Evolutionary conservation across 2,888 invertebrate species (phyloP), one percentile per base, ranked within the genome.

Genomic region (Trissoscelio sp.): DNA sequence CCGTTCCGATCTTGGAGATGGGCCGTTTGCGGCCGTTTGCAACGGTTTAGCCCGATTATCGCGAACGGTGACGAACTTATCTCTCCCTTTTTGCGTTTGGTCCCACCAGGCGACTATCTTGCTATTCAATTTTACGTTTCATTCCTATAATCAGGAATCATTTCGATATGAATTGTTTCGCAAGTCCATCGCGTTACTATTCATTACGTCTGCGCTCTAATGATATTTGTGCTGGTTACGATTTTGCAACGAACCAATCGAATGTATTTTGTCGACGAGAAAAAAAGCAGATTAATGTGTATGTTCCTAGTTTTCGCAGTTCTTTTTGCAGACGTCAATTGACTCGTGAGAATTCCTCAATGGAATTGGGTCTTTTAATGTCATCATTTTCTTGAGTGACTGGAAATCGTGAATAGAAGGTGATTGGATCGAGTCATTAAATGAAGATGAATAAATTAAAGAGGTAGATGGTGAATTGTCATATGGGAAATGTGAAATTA

Each of bases 101-200:
- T n/a, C n/a, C n/a, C n/a, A n/a, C n/a, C n/a, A n/a, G n/a, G n/a
- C n/a, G n/a, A n/a, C n/a, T n/a, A n/a, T n/a, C n/a, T n/a, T n/a
- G 14, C 31, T 28, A 24, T 48, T 67, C 44, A 44, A 42, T 48
- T 58, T 44, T 51, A 51, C 39, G 18, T 75, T 48, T 58, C 22
- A 66, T 58, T 75, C 39, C 74, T 75, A 31, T 55, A 64, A 74
- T 74, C 74, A 53, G 74, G 42, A 74, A 74, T 74, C 74, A 37
- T 22, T 39, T 64, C 55, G 44, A 62, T 72, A 60, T 60, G 51
- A 72, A 72, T 60, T 24, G 72, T 72, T 72, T 51, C 72, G 72
- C 18, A 72, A 72, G 34, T 12, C 22, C 24, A 11, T 11, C n/a
- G 20, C 18, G 51, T 70, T 70, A 46, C 72, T 51, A 72, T 72